These are phyloP conservation scores for Hipparchia semele DNA, from an alignment of 2,888 invertebrate species.

Conservation along the genomic window DNA sequence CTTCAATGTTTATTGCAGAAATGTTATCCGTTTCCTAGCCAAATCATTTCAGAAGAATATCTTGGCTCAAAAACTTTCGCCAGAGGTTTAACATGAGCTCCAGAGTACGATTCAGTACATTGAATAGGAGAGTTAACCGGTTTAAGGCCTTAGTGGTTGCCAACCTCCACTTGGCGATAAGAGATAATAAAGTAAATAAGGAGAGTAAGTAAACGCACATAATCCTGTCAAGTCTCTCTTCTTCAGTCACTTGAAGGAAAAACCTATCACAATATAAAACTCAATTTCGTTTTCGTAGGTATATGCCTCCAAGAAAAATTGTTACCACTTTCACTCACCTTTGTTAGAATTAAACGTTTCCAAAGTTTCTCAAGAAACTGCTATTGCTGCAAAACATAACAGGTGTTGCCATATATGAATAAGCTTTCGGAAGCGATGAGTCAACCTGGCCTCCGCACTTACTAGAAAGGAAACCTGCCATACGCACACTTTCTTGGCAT, in stretches of 20 bases:
- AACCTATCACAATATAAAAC: too few relatives aligned
- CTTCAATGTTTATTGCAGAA: neutral
- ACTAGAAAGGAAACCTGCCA: conserved; percentile 25
- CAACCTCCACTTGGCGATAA: too few relatives aligned
- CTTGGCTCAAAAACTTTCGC: too few relatives aligned
- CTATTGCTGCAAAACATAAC: conserved; percentile 7
- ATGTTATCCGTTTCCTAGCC: neutral
- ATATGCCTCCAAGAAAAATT: neutral
- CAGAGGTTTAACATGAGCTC: too few relatives aligned
- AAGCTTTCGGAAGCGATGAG: conserved; percentile 15
- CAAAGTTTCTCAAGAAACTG: conserved; percentile 13
- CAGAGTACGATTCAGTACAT: too few relatives aligned
- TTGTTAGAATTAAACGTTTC: neutral
- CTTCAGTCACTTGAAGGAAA: too few relatives aligned
- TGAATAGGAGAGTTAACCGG: too few relatives aligned
- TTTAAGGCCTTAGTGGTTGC: too few relatives aligned
- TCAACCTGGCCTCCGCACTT: conserved; percentile 18
- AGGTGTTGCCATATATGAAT: conserved; percentile 17
- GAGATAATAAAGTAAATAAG: too few relatives aligned
- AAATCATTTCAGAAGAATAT: neutral
- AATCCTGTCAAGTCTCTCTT: too few relatives aligned
- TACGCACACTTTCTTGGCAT: conserved; percentile 23
- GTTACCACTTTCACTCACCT: neutral
- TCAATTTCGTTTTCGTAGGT: too few relatives aligned
- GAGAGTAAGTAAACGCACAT: too few relatives aligned